These are phyloP conservation scores for Callipepla squamata DNA, from an alignment of 2,113 vertebrate species.

Conservation along the genomic window DNA sequence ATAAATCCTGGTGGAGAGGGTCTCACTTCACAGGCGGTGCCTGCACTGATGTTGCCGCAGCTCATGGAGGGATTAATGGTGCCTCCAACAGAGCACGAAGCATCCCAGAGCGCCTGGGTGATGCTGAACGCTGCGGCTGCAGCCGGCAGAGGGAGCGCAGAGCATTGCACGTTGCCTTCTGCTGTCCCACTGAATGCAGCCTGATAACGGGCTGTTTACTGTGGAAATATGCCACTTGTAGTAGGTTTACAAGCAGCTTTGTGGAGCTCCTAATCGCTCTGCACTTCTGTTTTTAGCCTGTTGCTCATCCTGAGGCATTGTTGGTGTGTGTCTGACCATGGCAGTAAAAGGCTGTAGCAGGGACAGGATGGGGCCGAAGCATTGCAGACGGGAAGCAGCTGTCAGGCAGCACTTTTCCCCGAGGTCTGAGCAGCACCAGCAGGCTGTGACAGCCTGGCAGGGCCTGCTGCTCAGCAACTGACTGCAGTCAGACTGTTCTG, in stretches of 20 bases:
- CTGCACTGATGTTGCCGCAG: background rate
- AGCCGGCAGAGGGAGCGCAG: slow-evolving; percentile 48
- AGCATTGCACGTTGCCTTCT: background rate
- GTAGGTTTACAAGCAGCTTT: slow-evolving; percentile 58
- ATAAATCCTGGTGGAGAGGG: background rate
- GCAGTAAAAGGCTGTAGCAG: background rate
- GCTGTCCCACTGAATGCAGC: background rate
- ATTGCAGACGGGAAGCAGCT: slow-evolving; percentile 61
- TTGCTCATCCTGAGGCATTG: slow-evolving; percentile 38
- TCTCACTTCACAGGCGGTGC: background rate
- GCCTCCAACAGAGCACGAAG: background rate
- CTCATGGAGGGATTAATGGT: accelerated
- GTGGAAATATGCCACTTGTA: slow-evolving; percentile 48
- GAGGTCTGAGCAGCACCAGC: slow-evolving; percentile 58
- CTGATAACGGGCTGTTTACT: slow-evolving; percentile 45
- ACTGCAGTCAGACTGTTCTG: background rate
- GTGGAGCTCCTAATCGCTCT: slow-evolving; percentile 18
- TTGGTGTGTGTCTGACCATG: background rate
- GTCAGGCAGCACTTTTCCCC: slow-evolving; percentile 52
- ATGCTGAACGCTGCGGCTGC: accelerated
- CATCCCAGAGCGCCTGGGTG: accelerated
- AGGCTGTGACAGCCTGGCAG: slow-evolving; percentile 36
- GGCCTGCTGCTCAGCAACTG: slow-evolving; percentile 5
- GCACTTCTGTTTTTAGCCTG: slow-evolving; percentile 28
- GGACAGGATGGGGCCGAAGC: slow-evolving; percentile 28